Percentiles rank a stretch among this genome's conserved stretches.
These are phyloP conservation scores for Aphelocoma californica DNA, from an alignment of 2,797 vertebrate species.

Conservation along the genomic window DNA sequence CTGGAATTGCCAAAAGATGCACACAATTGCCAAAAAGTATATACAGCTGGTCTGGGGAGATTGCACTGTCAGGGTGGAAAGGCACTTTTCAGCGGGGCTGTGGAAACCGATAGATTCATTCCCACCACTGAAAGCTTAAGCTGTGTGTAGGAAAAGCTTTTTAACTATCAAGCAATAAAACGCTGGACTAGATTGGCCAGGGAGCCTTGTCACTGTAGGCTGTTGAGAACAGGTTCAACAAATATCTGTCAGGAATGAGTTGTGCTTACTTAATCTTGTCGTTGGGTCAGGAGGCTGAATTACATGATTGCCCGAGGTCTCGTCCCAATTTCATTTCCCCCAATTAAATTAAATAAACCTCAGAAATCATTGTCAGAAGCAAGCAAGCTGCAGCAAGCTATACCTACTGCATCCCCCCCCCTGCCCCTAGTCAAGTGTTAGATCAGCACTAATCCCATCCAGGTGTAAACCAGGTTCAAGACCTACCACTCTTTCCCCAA, in stretches of 20 bases:
- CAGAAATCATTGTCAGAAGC: constrained; percentile 38
- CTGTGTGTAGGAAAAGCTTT: constrained; percentile 26
- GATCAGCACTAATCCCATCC: not conserved
- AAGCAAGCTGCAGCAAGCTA: not conserved
- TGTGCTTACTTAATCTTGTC: constrained; percentile 43
- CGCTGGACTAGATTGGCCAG: not conserved
- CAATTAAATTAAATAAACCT: constrained; percentile 62
- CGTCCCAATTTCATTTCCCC: constrained; percentile 22
- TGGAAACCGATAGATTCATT: constrained; percentile 4
- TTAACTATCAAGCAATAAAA: not conserved
- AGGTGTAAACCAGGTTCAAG: not conserved
- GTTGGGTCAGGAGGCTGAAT: constrained; percentile 35
- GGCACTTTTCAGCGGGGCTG: not conserved
- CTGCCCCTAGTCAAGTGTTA: not conserved
- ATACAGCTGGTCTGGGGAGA: not conserved
- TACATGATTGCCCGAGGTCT: constrained; percentile 25
- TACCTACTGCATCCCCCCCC: not conserved
- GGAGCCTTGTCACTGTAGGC: constrained; percentile 30
- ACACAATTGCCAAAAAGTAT: not conserved
- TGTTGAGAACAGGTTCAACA: constrained; percentile 33
- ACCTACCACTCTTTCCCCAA: not conserved
- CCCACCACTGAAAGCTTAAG: not conserved
- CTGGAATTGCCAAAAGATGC: not conserved
- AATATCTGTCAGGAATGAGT: constrained; percentile 54
- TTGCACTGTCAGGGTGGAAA: not conserved